Conservation (phyloP, 2,797 vertebrate genomes). For the Danio kyathit region DNA sequence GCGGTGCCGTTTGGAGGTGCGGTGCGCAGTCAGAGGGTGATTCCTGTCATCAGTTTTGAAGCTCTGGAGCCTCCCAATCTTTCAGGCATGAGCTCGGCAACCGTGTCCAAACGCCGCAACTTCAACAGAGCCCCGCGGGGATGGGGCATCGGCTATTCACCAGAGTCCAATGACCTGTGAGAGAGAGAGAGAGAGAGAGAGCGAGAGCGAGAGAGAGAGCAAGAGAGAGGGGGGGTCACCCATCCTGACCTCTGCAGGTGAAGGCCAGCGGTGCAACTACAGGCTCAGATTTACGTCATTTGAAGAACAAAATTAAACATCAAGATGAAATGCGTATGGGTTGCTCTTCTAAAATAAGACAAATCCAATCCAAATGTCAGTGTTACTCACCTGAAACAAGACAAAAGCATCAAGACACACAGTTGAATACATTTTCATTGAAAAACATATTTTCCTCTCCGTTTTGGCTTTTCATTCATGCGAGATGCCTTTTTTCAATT, state of each 20-base stretch:
- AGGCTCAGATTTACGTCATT: slow-evolving; percentile 17
- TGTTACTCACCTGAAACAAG: no score
- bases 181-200: no score
- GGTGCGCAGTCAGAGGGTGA: slow-evolving; percentile 72
- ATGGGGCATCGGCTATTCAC: slow-evolving; percentile 81
- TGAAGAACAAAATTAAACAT: slow-evolving; percentile 22
- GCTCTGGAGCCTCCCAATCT: slow-evolving; percentile 71
- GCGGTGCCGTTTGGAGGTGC: slow-evolving; percentile 86
- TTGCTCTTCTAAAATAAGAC: not conserved
- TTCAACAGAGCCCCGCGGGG: slow-evolving; percentile 92
- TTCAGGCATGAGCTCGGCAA: slow-evolving; percentile 70
- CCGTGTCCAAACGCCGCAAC: slow-evolving; percentile 82
- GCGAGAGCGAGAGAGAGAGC: no score
- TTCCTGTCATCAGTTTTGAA: slow-evolving; percentile 74
- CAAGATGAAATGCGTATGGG: not conserved
- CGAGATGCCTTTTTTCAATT: no score
- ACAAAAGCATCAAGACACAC: no score
- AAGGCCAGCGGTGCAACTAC: slow-evolving; percentile 12
- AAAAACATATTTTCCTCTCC: no score
- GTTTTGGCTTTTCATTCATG: no score
- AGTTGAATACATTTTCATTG: no score
- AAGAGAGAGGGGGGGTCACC: no score
- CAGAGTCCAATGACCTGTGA: slow-evolving; percentile 88
- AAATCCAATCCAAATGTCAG: no score
- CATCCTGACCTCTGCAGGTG: slow-evolving; percentile 45